Evolutionary conservation across 1,140 invertebrate species (phyloP).

Genomic region (Drosophila paulistorum): DNA sequence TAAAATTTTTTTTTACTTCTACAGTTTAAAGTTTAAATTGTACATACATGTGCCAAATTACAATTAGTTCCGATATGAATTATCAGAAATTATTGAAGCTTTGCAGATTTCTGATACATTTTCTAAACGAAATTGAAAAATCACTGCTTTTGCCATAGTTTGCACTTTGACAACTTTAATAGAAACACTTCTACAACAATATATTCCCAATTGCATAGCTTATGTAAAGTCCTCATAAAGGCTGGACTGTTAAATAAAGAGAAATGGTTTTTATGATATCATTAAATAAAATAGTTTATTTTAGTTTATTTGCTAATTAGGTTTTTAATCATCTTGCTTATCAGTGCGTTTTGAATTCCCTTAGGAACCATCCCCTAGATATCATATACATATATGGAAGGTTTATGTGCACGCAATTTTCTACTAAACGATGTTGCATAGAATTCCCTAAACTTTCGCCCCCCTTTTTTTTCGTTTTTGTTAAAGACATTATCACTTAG

Average conservation of each 20-base stretch:
- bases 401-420: neutral
- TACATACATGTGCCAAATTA: no score
- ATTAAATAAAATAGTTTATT: neutral
- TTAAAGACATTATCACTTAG: conserved; percentile 63
- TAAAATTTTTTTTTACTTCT: no score
- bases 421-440: conserved; percentile 11
- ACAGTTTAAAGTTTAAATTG: no score
- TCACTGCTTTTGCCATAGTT: no score
- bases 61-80: no score
- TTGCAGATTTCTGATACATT: no score
- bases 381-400: neutral
- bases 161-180: no score
- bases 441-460: conserved; percentile 12
- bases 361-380: neutral
- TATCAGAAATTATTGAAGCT: no score
- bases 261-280: neutral
- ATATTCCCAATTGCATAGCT: no score
- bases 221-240: no score
- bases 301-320: conserved; percentile 31
- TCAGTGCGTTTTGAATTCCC: conserved; percentile 28
- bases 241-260: neutral
- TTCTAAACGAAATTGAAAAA: no score
- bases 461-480: conserved; percentile 11
- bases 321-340: conserved; percentile 40
- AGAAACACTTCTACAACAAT: neutral